phyloP scores from a whole-genome alignment of 2,113 vertebrate genomes.

The Poicephalus gulielmi region DNA sequence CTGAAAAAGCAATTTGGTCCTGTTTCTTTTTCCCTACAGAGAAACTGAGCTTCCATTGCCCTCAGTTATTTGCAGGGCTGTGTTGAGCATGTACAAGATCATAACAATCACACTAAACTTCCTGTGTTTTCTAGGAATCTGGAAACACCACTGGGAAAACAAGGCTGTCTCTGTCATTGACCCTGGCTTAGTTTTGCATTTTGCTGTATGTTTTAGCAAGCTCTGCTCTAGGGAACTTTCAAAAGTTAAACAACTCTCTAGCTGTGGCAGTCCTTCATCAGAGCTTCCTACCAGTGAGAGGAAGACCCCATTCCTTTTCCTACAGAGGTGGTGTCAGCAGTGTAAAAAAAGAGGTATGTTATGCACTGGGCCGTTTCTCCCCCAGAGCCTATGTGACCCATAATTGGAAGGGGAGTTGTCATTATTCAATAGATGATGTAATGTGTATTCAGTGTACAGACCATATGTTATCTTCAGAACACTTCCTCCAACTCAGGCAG shows the following conservation, averaged over 20 bases:
- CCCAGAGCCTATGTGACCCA: background rate
- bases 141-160: background rate
- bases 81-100: background rate
- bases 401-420: background rate
- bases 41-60: background rate
- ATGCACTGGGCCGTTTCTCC: background rate
- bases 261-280: background rate
- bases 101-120: background rate
- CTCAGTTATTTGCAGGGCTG: background rate
- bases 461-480: background rate
- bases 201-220: background rate
- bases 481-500: background rate
- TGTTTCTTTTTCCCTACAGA: background rate
- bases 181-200: background rate
- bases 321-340: background rate
- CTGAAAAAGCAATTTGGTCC: background rate
- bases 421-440: background rate
- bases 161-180: background rate
- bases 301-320: background rate
- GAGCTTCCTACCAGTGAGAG: accelerated
- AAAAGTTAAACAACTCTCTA: background rate
- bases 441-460: background rate
- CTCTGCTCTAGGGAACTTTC: background rate
- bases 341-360: background rate
- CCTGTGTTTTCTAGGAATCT: background rate